A percentile compares a stretch with the other conserved stretches of the same genome.
Conservation (phyloP, 1,140 invertebrate species). For the Oryzaephilus surinamensis region DNA sequence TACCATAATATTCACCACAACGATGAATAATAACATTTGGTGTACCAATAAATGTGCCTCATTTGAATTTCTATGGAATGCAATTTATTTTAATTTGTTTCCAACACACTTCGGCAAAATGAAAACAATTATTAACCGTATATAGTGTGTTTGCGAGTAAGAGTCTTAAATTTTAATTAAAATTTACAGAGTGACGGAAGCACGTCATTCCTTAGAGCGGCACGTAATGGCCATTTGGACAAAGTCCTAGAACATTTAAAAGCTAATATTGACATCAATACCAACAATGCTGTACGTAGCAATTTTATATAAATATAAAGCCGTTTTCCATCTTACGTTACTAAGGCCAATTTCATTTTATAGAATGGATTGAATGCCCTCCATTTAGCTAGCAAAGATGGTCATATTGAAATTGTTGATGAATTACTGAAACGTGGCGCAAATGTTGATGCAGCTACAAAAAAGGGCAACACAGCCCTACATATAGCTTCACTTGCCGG, state of each 20-base stretch:
- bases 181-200: slow-evolving; percentile 72
- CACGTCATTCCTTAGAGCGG: slow-evolving; percentile 87
- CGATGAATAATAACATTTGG: too few relatives aligned
- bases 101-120: too few relatives aligned
- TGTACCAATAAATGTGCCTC: too few relatives aligned
- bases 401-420: slow-evolving; percentile 88
- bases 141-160: too few relatives aligned
- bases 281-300: slow-evolving; percentile 88
- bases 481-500: slow-evolving; percentile 98
- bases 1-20: too few relatives aligned
- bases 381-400: slow-evolving; percentile 97
- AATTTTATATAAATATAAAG: too few relatives aligned
- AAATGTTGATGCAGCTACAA: slow-evolving; percentile 93
- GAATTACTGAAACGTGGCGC: slow-evolving; percentile 90
- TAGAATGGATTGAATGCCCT: slow-evolving; percentile 97
- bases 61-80: too few relatives aligned
- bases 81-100: too few relatives aligned
- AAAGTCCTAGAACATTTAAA: slow-evolving; percentile 95
- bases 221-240: slow-evolving; percentile 93
- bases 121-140: too few relatives aligned
- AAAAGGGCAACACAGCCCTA: slow-evolving; percentile 97
- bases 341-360: slow-evolving; percentile 24
- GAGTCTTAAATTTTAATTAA: too few relatives aligned
- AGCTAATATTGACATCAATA: slow-evolving; percentile 95
- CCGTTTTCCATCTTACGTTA: background rate